These are phyloP conservation scores for Datnioides undecimradiatus DNA, from an alignment of 2,113 vertebrate species.

Conservation along the genomic window DNA sequence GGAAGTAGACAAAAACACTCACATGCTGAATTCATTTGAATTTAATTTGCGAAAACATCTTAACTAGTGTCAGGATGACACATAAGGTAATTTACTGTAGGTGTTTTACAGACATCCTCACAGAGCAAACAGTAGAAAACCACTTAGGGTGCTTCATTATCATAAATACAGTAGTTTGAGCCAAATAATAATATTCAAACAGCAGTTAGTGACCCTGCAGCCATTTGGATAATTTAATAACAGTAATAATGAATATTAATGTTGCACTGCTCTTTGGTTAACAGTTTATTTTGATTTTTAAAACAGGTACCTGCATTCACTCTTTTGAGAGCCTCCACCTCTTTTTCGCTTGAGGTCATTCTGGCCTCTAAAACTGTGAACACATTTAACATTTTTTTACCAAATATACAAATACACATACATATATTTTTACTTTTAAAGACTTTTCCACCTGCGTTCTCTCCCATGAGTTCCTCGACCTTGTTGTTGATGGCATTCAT, in stretches of 20 bases:
- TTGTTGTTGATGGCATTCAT: neutral
- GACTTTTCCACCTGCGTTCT: too few species aligned
- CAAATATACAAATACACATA: too few species aligned
- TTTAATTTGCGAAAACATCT: too few species aligned
- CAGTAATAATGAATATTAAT: neutral
- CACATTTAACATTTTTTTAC: neutral
- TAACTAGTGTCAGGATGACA: too few species aligned
- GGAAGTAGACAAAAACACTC: too few species aligned
- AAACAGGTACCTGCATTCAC: neutral
- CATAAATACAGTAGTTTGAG: fast-evolving
- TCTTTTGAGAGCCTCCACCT: slow-evolving; percentile 8
- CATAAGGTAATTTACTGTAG: neutral
- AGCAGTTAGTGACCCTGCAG: too few species aligned
- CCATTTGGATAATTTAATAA: neutral
- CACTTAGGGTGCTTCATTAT: neutral
- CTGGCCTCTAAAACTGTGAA: slow-evolving; percentile 14
- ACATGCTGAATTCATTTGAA: too few species aligned
- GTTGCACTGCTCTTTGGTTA: neutral
- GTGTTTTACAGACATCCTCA: neutral
- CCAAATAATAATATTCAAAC: too few species aligned
- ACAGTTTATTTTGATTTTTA: neutral
- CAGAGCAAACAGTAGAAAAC: slow-evolving; percentile 1
- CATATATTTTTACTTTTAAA: too few species aligned
- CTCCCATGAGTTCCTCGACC: too few species aligned
- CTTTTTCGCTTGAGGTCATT: slow-evolving; percentile 3